Evolutionary conservation across 2,797 vertebrate genomes (phyloP).

Genomic region (Parauchenoglanis punctatus): DNA sequence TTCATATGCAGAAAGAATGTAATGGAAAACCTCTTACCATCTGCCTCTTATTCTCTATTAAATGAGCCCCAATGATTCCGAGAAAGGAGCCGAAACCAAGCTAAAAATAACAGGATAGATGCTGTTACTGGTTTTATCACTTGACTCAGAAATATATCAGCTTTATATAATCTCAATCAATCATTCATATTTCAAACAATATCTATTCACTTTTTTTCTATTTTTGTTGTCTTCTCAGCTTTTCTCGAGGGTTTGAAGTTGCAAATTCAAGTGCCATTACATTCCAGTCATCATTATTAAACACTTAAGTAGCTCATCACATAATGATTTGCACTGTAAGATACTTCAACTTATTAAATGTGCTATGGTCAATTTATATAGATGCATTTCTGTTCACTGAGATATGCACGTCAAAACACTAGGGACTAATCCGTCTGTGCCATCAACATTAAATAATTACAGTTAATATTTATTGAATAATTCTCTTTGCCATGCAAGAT

Average conservation of each 20-base stretch:
- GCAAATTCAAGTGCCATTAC: background rate
- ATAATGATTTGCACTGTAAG: background rate
- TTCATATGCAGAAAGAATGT: constrained; percentile 45
- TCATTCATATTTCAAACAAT: constrained; percentile 11
- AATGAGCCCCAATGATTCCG: constrained; percentile 97
- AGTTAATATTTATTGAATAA: background rate
- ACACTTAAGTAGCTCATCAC: background rate
- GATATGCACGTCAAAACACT: background rate
- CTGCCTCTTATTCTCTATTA: constrained; percentile 98
- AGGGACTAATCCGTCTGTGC: background rate
- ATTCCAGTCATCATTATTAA: background rate
- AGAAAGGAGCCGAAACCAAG: constrained; percentile 97
- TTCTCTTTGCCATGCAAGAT: background rate
- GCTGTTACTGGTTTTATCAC: constrained; percentile 36
- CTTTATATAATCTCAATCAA: constrained; percentile 4
- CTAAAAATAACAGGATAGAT: constrained; percentile 73
- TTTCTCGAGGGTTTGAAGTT: background rate
- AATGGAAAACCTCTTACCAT: constrained; percentile 84
- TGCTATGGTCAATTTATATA: background rate
- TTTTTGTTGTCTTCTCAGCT: background rate
- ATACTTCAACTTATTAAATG: background rate
- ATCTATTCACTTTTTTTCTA: background rate
- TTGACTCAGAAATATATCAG: constrained; percentile 20
- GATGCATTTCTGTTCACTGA: background rate
- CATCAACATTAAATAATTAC: background rate